Evolutionary conservation across 30 jellyfish, hydroid and myxozoan genomes (phyloP).

Genomic region (Chrysaora quinquecirrha): DNA sequence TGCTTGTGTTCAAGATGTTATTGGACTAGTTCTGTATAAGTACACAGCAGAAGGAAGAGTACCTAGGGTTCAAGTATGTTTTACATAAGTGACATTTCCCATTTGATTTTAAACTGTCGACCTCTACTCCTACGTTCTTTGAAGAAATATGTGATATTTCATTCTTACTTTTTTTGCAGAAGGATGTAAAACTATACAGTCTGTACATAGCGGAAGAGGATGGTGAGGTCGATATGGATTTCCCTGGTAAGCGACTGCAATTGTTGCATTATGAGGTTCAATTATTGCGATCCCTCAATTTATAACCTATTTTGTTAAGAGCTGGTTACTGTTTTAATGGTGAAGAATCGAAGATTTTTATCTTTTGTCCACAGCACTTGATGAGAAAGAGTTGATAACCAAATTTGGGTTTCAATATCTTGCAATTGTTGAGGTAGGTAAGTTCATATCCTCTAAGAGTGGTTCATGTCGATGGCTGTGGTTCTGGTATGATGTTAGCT

Average conservation of each 20-base stretch:
- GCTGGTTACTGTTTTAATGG: too few species aligned
- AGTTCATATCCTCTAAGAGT: too few species aligned
- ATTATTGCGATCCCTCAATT: too few species aligned
- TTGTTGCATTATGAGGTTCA: too few species aligned
- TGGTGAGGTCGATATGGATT: slow-evolving; percentile 93
- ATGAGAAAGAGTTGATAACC: slow-evolving; percentile 83
- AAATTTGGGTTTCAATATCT: slow-evolving; percentile 80
- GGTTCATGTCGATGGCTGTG: too few species aligned
- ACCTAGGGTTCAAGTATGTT: slow-evolving; percentile 63
- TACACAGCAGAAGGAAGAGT: slow-evolving; percentile 65
- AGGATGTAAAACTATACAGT: slow-evolving; percentile 73
- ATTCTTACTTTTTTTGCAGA: slow-evolving; percentile 56
- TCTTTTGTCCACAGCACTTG: slow-evolving; percentile 65
- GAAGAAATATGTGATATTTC: too few species aligned
- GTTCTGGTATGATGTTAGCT: too few species aligned
- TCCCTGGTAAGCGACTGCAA: slow-evolving; percentile 64
- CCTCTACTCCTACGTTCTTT: too few species aligned
- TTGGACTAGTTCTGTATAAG: slow-evolving; percentile 83
- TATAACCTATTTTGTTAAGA: too few species aligned
- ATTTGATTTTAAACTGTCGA: too few species aligned
- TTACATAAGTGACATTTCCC: too few species aligned
- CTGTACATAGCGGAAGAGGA: slow-evolving; percentile 93
- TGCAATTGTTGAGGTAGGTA: slow-evolving; percentile 91
- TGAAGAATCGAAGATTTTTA: too few species aligned
- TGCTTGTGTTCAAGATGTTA: slow-evolving; percentile 90